Percentiles rank a stretch among this genome's conserved stretches.
Evolutionary conservation across 2,797 vertebrate species (phyloP).

Genomic region (Pangasius djambal): DNA sequence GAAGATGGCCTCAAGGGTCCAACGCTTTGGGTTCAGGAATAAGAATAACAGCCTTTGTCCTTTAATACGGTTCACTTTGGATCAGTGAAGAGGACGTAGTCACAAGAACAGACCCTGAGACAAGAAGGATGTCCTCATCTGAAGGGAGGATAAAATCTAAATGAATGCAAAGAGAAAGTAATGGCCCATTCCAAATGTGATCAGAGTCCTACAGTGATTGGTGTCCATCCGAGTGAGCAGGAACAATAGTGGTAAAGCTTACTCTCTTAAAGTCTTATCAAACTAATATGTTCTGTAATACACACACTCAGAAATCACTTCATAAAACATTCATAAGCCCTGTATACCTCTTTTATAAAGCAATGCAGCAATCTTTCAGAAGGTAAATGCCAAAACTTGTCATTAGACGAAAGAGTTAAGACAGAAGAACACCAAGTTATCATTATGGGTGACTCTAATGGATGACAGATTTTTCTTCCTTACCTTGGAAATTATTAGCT

Average conservation of each 20-base stretch:
- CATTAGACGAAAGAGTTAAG: too few relatives aligned
- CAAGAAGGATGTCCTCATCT: constrained; percentile 15
- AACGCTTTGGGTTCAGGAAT: not conserved
- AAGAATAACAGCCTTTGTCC: not conserved
- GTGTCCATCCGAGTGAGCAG: constrained; percentile 4
- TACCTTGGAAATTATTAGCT: not conserved
- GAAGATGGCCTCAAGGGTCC: not conserved
- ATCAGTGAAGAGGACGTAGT: not conserved
- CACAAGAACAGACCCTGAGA: not conserved
- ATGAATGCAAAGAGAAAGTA: constrained; percentile 21
- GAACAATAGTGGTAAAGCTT: not conserved
- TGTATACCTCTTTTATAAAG: not conserved
- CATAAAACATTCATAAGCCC: not conserved
- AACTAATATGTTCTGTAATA: not conserved
- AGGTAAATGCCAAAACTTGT: too few relatives aligned
- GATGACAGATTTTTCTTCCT: too few relatives aligned
- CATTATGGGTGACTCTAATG: not conserved
- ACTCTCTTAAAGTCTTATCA: not conserved
- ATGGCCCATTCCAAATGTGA: constrained; percentile 33
- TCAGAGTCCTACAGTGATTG: constrained; percentile 29
- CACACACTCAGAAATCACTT: not conserved
- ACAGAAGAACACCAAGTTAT: not conserved
- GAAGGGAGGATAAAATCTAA: constrained; percentile 17
- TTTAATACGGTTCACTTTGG: not conserved
- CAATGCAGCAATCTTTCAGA: not conserved